phyloP scores from a whole-genome alignment of 1,140 invertebrate genomes.

The Drosophila takahashii region DNA sequence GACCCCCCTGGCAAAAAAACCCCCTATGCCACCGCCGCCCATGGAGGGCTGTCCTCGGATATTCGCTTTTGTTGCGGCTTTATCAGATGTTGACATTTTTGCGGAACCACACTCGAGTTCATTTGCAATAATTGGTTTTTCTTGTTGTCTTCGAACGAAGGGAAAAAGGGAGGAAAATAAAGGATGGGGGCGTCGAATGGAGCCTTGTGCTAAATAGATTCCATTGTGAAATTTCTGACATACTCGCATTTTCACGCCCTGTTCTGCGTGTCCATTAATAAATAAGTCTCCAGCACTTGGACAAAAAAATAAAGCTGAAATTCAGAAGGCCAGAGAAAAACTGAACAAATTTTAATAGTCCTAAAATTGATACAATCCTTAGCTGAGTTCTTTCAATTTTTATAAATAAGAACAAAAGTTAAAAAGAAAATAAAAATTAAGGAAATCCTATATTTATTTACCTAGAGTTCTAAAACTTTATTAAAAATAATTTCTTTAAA shows the following conservation, averaged over 20 bases:
- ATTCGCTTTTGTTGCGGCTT: constrained; percentile 66
- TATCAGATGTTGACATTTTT: constrained; percentile 83
- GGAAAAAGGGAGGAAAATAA: background rate
- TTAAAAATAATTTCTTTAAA: too few species aligned
- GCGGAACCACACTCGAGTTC: constrained; percentile 83
- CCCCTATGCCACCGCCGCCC: background rate
- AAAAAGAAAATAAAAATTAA: too few species aligned
- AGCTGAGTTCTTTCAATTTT: too few species aligned
- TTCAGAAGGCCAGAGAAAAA: background rate
- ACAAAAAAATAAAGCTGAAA: background rate
- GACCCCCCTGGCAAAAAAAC: constrained; percentile 7
- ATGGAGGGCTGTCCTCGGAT: constrained; percentile 17
- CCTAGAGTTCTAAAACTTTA: too few species aligned
- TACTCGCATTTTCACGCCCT: constrained; percentile 55
- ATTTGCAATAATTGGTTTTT: constrained; percentile 84
- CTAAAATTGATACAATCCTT: too few species aligned
- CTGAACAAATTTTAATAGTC: too few species aligned
- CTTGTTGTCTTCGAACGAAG: constrained; percentile 61
- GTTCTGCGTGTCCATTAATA: constrained; percentile 23
- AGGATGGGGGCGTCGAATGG: background rate
- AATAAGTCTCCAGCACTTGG: constrained; percentile 10
- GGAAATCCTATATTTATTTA: too few species aligned
- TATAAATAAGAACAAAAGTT: too few species aligned
- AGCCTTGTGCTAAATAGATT: constrained; percentile 46
- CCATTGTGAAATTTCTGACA: constrained; percentile 65